Evolutionary conservation across 53 echinoderm and acorn worm species (phyloP), one percentile per base, ranked within the genome.

Genomic region (Patiria pectinifera): DNA sequence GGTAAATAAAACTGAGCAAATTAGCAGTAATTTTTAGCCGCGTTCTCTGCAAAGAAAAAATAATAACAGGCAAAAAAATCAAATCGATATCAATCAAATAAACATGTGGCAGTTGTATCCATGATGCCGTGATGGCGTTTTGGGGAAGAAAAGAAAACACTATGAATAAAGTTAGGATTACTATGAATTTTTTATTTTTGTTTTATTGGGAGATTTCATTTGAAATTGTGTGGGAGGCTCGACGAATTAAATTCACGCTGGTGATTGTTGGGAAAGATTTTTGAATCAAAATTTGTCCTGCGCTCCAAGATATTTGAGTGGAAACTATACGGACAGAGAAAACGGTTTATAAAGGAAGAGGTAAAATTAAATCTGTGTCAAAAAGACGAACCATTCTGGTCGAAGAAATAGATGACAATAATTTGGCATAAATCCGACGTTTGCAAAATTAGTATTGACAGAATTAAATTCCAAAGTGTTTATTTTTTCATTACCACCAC

Each of bases 1-100:
- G 78, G 88, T 60, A 88, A 88, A 88, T 88, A 88, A 43, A 77
- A 87, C 61, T 78, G 25, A 87, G 76, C 87, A 87, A 87, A 76
- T 75, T 76, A 78, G 76, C 26, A 10, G 25, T 26, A 59, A 26
- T 25, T 25, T 87, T 62, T 59, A 44, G 84, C 66, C 63, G 49
- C 61, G 62, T 43, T 83, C 84, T 26, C 63, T 4, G 6, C 24
- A 8, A 62, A 84, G 35, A 10, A 25, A 9, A 26, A 43, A 69
- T 43, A 22, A 21, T 45, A 2, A 46, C 22, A 25, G 60, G 58
- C 3, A 6, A 83, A 83, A 59, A 83, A 87, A 24, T 8, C 18
- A 77, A 6, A 79, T 89, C 45, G 66, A 63, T 61, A 62, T 19
- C 18, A 62, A 78, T 89, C 60, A 89, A 78, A 78, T 89, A 78